These are phyloP conservation scores for Temnothorax rugatulus DNA, from an alignment of 2,888 invertebrate genomes.

Conservation along the genomic window DNA sequence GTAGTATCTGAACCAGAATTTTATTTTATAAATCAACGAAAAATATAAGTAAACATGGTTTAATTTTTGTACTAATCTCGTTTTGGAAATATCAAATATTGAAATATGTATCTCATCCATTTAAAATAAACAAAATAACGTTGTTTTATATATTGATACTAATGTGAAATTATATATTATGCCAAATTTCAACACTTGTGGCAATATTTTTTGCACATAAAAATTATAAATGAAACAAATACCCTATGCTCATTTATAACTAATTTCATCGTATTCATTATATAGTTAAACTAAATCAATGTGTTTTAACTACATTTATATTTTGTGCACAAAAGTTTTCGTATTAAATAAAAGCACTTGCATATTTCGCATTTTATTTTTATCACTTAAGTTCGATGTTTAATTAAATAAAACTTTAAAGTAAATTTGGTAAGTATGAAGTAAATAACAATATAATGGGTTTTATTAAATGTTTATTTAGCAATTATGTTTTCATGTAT, in stretches of 20 bases:
- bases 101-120: neutral
- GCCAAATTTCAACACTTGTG: neutral
- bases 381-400: neutral
- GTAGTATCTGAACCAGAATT: neutral
- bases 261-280: neutral
- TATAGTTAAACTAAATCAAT: neutral
- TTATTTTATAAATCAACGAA: neutral
- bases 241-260: neutral
- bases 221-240: conserved; percentile 24
- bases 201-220: neutral
- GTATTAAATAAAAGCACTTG: conserved; percentile 18
- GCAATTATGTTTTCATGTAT: conserved; percentile 79
- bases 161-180: conserved; percentile 36
- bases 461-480: conserved; percentile 80
- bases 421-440: conserved; percentile 26
- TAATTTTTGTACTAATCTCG: neutral
- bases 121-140: neutral
- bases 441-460: conserved; percentile 47
- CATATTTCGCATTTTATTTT: neutral
- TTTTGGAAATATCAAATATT: neutral
- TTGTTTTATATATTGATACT: conserved; percentile 36
- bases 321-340: neutral
- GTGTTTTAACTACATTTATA: neutral
- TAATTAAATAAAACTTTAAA: neutral
- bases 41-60: conserved; percentile 6